phyloP scores from a whole-genome alignment of 2,113 vertebrate species.

The Sceloporus tristichus region DNA sequence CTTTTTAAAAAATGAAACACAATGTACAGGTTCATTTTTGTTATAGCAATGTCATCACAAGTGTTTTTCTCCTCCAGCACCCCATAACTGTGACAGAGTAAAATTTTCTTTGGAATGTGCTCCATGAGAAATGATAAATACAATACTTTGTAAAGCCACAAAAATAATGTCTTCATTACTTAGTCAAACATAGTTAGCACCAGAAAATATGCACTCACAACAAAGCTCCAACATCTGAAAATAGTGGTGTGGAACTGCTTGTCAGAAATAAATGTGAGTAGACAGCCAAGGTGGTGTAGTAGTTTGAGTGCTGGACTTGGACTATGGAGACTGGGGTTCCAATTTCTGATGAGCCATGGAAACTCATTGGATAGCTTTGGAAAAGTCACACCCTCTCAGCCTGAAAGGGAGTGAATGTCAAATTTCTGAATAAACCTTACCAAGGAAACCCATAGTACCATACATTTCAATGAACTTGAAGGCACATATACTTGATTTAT shows the following conservation, averaged over 20 bases:
- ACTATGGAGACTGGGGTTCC: not conserved
- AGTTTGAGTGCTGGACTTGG: too few relatives aligned
- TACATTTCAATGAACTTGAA: not conserved
- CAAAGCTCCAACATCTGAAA: not conserved
- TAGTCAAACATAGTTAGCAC: not conserved
- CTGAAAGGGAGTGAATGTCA: too few relatives aligned
- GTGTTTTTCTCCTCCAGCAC: too few relatives aligned
- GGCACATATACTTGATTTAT: not conserved
- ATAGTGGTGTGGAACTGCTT: not conserved
- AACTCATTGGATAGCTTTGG: not conserved
- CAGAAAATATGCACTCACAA: not conserved
- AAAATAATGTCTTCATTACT: not conserved
- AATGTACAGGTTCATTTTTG: conserved; percentile 11
- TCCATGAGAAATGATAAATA: not conserved
- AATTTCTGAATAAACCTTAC: too few relatives aligned
- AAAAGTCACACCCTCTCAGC: not conserved
- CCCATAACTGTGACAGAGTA: not conserved
- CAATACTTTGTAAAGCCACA: not conserved
- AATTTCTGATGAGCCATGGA: not conserved
- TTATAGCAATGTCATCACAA: not conserved
- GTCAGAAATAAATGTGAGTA: not conserved
- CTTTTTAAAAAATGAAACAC: not conserved
- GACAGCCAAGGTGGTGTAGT: not conserved
- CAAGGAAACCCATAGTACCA: not conserved
- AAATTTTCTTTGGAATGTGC: not conserved